These are phyloP conservation scores for Falco cherrug DNA, from an alignment of 2,797 vertebrate genomes.

Conservation along the genomic window DNA sequence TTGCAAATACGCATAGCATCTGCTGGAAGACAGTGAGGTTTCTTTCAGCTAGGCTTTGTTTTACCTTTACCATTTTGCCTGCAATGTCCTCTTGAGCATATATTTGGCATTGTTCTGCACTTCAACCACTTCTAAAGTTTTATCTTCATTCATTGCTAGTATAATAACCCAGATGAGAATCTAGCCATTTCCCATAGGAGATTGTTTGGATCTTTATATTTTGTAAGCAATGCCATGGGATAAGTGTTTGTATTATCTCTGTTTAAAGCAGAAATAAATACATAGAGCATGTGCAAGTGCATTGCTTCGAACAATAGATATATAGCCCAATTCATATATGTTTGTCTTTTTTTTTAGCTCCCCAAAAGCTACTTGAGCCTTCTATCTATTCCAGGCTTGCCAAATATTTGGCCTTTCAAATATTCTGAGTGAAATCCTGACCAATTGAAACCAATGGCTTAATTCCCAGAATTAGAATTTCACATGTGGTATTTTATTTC, in stretches of 20 bases:
- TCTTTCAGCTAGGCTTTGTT: conserved; percentile 19
- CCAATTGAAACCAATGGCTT: background rate
- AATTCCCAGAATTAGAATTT: background rate
- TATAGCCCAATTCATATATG: background rate
- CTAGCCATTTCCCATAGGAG: background rate
- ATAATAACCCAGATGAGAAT: background rate
- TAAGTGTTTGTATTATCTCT: background rate
- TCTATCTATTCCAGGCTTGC: background rate
- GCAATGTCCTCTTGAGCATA: background rate
- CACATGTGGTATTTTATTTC: background rate
- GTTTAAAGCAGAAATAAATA: background rate
- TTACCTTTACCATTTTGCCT: background rate
- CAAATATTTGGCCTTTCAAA: background rate
- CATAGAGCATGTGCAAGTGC: background rate
- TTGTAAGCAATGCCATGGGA: background rate
- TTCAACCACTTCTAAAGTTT: conserved; percentile 30
- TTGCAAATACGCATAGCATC: background rate
- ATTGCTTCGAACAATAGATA: background rate
- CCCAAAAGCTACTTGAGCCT: background rate
- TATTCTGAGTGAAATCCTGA: background rate
- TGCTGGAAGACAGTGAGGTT: conserved; percentile 7
- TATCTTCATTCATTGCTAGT: background rate
- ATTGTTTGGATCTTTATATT: background rate
- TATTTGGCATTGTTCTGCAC: conserved; percentile 2
- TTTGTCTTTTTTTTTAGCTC: background rate